Conservation (phyloP, 37 sponge, comb jelly and placozoan species). For the Halisarca cf. caerulea region DNA sequence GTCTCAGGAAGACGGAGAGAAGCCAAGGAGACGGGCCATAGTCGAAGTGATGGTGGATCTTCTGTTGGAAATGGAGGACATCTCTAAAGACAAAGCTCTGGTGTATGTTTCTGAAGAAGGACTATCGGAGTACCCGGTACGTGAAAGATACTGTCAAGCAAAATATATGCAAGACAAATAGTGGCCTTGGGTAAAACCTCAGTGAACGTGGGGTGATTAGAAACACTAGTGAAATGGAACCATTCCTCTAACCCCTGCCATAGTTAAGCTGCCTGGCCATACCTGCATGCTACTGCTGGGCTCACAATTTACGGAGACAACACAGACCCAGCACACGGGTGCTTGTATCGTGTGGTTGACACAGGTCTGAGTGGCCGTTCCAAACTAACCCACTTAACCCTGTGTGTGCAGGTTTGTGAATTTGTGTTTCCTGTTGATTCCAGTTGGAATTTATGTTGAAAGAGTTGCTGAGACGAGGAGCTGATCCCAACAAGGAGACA, state of each 20-base stretch:
- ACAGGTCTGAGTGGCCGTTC: not conserved
- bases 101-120: conserved; percentile 19
- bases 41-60: conserved; percentile 7
- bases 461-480: conserved; percentile 19
- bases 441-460: conserved; percentile 4
- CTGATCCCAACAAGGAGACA: conserved; percentile 22
- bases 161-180: no score
- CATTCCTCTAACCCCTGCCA: no score
- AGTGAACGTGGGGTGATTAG: no score
- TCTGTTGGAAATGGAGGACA: conserved; percentile 1
- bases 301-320: no score
- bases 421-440: not conserved
- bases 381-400: not conserved
- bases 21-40: conserved; percentile 15
- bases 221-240: no score
- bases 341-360: not conserved
- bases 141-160: no score
- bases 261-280: no score
- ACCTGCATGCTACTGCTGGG: no score
- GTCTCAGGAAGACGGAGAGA: not conserved
- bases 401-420: not conserved
- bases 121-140: not conserved
- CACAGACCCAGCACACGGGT: no score
- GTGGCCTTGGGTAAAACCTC: no score
- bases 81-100: not conserved